Base-by-base conservation (phyloP, 1,140 invertebrate genomes). In the Zophobas morio region DNA sequence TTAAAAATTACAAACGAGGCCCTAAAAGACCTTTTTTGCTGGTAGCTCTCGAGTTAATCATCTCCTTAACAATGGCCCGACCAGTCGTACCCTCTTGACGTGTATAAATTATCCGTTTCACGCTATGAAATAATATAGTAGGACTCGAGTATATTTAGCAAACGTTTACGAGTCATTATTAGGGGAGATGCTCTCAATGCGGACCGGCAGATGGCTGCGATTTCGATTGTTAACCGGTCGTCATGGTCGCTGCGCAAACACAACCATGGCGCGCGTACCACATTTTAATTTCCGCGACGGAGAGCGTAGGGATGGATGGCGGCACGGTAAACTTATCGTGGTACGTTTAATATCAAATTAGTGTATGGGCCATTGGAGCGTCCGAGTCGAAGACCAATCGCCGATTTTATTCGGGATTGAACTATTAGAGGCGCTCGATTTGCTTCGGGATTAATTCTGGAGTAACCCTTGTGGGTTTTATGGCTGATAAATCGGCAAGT, bases 271-370 rank as follows among this genome's bases (percentile, higher is more conserved):
- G 6, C 51, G 53, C 46, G 33, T 80, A 73, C 63, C 79, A 80
- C 34, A 56, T 76, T 80, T 74, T 56, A 37, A 53, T 6, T 53
- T 34, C 35, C 1, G 3, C 51, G 6, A 53, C 4, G 1, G 6
- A 8, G 20, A n/a, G 8, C 35, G 34, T 6, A 1, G 33, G 36
- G 2, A 6, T 20, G 47, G 34, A 36, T 1, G 40, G 39, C 49
- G 53, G n/a, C 47, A 54, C 79, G 42, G 78, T 74, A 79, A 80
- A 76, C 77, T 57, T 70, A 76, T 80, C 53, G 72, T 81, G 81
- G 39, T 63, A 76, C 66, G 63, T 80, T 83, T 83, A 83, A 81
- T 82, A 81, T 83, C 82, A 82, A 83, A 83, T 83, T 83, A 83
- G 82, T 63, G 70, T 76, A 79, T 80, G 78, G 54, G 70, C 80